Conservation (phyloP, 2,797 vertebrate genomes). For the Tragelaphus eurycerus region DNA sequence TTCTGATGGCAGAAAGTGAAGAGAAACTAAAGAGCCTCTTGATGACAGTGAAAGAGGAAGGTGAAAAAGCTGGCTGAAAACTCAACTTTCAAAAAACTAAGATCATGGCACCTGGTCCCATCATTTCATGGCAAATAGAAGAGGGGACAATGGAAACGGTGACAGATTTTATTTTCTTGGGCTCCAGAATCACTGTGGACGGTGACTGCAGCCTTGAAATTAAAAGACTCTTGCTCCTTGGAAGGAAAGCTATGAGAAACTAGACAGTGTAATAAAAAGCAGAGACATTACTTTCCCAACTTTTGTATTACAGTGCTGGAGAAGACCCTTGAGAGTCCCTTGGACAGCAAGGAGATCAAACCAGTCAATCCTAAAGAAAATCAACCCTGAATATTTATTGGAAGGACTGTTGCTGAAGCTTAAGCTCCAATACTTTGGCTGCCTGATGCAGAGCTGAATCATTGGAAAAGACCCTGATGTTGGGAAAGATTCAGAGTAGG, state of each 20-base stretch:
- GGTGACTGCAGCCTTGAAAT: not conserved
- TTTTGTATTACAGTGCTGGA: not conserved
- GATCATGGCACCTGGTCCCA: not conserved
- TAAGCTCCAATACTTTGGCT: not conserved
- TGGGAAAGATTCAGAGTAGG: not conserved
- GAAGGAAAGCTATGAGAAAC: not conserved
- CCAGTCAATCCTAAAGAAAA: not conserved
- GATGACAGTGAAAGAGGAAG: not conserved
- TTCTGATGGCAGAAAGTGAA: not conserved
- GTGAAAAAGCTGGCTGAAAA: not conserved
- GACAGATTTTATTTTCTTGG: not conserved
- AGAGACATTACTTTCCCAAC: not conserved
- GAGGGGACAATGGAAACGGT: not conserved
- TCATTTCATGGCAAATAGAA: not conserved
- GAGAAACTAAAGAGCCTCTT: not conserved
- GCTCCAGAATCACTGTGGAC: not conserved
- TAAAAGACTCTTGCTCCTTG: not conserved
- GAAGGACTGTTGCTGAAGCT: not conserved
- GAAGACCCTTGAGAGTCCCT: not conserved
- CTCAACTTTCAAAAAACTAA: not conserved
- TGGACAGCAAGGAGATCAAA: not conserved
- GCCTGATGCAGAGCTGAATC: not conserved
- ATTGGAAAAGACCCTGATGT: not conserved
- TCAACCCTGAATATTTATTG: not conserved
- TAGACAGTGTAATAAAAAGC: not conserved